Evolutionary conservation across 2,797 vertebrate species (phyloP).

Genomic region (Sciaenops ocellatus): DNA sequence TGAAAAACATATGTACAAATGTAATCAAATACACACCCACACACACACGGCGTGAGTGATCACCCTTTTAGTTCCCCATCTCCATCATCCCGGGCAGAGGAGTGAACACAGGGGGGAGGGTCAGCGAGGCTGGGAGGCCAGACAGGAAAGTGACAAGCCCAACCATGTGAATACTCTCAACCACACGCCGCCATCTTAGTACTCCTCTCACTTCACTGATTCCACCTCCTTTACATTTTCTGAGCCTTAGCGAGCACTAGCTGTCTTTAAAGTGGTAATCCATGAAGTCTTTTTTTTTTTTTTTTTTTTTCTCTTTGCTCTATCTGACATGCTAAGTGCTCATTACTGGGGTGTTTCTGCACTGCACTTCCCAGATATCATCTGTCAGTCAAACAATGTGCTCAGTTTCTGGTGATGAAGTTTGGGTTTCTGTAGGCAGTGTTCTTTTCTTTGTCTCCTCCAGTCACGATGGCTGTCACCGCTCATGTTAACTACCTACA

Average conservation of each 20-base stretch:
- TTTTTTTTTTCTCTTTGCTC: not conserved
- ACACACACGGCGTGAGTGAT: constrained; percentile 27
- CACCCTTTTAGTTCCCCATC: constrained; percentile 25
- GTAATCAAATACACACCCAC: constrained; percentile 12
- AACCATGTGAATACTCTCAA: constrained; percentile 45
- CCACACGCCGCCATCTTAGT: constrained; percentile 35
- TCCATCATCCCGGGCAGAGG: constrained; percentile 36
- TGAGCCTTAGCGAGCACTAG: not conserved
- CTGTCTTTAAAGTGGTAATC: constrained; percentile 58
- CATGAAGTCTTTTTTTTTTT: not conserved
- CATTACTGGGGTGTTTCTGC: constrained; percentile 54
- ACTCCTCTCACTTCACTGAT: constrained; percentile 49
- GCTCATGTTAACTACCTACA: constrained; percentile 40
- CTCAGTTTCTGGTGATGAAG: constrained; percentile 42
- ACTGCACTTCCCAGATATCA: constrained; percentile 38
- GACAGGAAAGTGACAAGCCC: constrained; percentile 64
- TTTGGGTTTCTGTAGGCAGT: constrained; percentile 41
- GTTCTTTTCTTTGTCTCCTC: constrained; percentile 30
- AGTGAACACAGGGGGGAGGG: constrained; percentile 5
- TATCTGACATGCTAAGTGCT: constrained; percentile 44
- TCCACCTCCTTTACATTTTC: constrained; percentile 49
- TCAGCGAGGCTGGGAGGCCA: constrained; percentile 43
- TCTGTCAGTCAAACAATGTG: constrained; percentile 54
- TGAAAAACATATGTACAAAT: constrained; percentile 23
- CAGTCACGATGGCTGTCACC: constrained; percentile 42